Evolutionary conservation across 2,888 invertebrate species (phyloP), one percentile per base, ranked within the genome.

Genomic region (Harmothoe impar): DNA sequence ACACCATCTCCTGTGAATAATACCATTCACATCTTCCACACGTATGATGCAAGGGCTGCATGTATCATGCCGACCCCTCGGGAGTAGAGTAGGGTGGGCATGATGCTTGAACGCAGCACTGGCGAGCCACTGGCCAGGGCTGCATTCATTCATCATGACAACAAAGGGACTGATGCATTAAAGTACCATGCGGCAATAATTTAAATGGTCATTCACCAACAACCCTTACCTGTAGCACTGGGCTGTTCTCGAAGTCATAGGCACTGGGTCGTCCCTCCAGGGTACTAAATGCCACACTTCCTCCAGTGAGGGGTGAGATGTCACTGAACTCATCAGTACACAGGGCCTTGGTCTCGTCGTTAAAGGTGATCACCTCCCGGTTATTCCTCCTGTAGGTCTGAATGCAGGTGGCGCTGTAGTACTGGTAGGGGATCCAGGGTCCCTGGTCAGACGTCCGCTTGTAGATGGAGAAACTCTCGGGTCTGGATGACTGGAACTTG

Each of bases 251-350:
- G 95, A 99, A 99, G 91, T 97, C 97, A 94, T 97, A 98, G 23
- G 98, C 98, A 10, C 98, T 98, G 0, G 99, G 99, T 93, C 99
- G 96, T 81, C 99, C 98, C 95, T 99, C 99, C 0, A 99, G 96
- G 0, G 99, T 99, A 20, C 98, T 98, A 96, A 99, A 99, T 15
- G 98, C 98, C 10, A 99, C 98, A n/a, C 85, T 91, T 91, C 90
- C 90, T 25, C 98, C 99, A 0, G 98, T 97, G 91, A 99, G 96
- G 0, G 99, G 99, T 0, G 99, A 98, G 93, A 99, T 99, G 95
- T 99, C 99, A 5, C 99, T 99, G 96, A 98, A 99, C 95, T 99
- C 99, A 92, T 98, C 98, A n/a, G 98, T 99, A 95, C 99, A 99
- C n/a, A 99, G 97, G 0, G 99, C 98, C 91, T 98, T 97, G 0